phyloP scores from a whole-genome alignment of 2,888 invertebrate species.

The Zhengitettix transpicula region DNA sequence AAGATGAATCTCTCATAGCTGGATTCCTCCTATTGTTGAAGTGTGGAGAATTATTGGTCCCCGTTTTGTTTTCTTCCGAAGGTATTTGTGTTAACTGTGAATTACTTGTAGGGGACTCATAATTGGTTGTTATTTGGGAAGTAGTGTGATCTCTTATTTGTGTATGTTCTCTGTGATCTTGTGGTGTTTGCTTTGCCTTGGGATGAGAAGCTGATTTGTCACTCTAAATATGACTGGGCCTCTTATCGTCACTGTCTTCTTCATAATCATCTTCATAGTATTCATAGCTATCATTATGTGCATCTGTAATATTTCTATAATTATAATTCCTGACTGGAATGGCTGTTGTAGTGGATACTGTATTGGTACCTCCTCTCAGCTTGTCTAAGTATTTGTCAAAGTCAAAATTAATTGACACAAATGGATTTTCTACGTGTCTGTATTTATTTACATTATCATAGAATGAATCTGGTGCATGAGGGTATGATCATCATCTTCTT shows the following conservation, averaged over 20 bases:
- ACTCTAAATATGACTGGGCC: neutral
- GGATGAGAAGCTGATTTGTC: neutral
- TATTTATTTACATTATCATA: constrained; percentile 32
- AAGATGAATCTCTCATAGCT: no score
- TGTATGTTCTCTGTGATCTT: no score
- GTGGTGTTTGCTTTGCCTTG: neutral
- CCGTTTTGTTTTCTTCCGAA: no score
- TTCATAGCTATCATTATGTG: neutral
- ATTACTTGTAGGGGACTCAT: no score
- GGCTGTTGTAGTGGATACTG: neutral
- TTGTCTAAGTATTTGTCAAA: constrained; percentile 45
- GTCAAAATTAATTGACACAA: constrained; percentile 42
- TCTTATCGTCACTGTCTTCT: neutral
- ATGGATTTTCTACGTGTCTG: constrained; percentile 38
- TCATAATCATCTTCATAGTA: constrained; percentile 1
- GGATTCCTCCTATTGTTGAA: no score
- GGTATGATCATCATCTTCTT: constrained; percentile 22
- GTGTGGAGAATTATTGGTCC: no score
- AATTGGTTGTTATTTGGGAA: no score
- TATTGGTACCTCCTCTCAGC: constrained; percentile 18
- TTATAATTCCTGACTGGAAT: no score
- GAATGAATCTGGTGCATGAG: constrained; percentile 29
- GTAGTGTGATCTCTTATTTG: no score
- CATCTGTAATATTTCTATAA: neutral
- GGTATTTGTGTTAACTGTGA: no score